Evolutionary conservation across 2,888 invertebrate species (phyloP).

Genomic region (Allolobophora icterica): DNA sequence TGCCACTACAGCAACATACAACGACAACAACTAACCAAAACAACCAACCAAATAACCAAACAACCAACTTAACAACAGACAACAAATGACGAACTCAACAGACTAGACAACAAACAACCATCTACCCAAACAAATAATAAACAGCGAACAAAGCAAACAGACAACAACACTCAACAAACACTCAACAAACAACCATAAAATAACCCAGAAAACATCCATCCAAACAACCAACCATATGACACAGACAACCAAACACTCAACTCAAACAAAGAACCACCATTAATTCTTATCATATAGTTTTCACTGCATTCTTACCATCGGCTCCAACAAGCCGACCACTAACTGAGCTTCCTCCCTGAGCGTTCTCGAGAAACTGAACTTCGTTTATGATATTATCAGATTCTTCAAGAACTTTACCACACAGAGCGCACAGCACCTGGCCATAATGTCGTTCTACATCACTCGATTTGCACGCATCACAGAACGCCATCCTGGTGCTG

Average conservation of each 20-base stretch:
- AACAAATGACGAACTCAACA: too few relatives aligned
- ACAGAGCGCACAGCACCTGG: constrained; percentile 92
- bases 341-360: constrained; percentile 83
- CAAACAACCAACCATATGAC: neutral
- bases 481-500: neutral
- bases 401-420: constrained; percentile 94
- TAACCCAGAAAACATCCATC: too few relatives aligned
- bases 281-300: neutral
- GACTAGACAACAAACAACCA: too few relatives aligned
- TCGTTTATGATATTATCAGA: constrained; percentile 90
- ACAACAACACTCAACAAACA: too few relatives aligned
- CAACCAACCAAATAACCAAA: too few relatives aligned
- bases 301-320: constrained; percentile 67
- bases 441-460: constrained; percentile 93
- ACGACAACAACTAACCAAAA: too few relatives aligned
- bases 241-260: neutral
- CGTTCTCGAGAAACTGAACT: constrained; percentile 91
- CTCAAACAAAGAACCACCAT: neutral
- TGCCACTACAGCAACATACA: too few relatives aligned
- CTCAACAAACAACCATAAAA: too few relatives aligned
- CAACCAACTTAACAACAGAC: too few relatives aligned
- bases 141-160: too few relatives aligned
- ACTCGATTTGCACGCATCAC: constrained; percentile 67
- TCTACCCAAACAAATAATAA: too few relatives aligned
- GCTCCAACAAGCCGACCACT: constrained; percentile 92